Conservation (phyloP, 1,140 invertebrate species). For the Cotesia typhae region DNA sequence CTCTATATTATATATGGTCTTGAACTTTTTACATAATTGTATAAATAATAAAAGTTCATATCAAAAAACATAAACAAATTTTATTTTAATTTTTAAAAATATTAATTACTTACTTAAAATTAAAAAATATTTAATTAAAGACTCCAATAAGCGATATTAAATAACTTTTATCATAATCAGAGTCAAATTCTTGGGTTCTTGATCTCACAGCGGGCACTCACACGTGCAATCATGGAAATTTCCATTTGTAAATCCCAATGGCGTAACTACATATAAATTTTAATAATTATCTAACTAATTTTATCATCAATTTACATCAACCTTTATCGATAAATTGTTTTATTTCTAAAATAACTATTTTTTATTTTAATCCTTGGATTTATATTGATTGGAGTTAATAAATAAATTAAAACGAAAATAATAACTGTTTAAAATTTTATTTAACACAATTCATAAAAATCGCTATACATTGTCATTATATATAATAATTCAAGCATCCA, state of each 20-base stretch:
- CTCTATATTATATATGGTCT: no score
- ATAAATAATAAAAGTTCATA: neutral
- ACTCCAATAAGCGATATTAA: neutral
- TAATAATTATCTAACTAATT: neutral
- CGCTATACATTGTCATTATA: conserved; percentile 53
- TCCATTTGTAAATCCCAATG: conserved; percentile 54
- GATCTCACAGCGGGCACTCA: conserved; percentile 31
- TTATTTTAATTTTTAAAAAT: no score
- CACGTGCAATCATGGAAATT: conserved; percentile 48
- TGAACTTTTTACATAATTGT: neutral
- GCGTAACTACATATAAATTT: conserved; percentile 45
- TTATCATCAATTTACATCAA: neutral
- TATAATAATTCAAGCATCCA: conserved; percentile 40
- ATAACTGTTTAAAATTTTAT: conserved; percentile 54
- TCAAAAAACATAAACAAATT: neutral
- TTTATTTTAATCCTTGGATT: neutral
- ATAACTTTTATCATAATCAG: conserved; percentile 46
- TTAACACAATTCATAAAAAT: conserved; percentile 62
- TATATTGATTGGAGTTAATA: neutral
- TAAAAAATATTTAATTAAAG: no score
- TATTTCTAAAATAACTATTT: no score
- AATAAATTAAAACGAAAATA: conserved; percentile 1
- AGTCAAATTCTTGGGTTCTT: conserved; percentile 43
- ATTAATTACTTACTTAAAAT: no score
- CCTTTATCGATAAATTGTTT: neutral